These are phyloP conservation scores for Sebastolobus altivelis DNA, from an alignment of 2,797 vertebrate genomes.

Conservation along the genomic window DNA sequence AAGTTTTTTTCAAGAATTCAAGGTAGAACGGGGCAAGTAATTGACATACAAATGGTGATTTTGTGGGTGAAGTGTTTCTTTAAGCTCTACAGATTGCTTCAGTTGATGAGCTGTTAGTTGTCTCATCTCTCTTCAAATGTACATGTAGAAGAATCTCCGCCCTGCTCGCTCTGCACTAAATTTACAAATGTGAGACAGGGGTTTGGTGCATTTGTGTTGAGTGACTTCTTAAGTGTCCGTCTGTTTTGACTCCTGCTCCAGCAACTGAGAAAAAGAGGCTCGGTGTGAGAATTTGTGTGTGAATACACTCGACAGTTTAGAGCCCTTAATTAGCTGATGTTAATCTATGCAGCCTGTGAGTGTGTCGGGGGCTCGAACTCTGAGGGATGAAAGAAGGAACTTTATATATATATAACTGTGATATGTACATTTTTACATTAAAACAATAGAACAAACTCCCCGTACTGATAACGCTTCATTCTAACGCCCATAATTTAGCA, in stretches of 20 bases:
- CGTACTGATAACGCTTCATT: neutral
- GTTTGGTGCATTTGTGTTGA: neutral
- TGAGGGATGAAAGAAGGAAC: neutral
- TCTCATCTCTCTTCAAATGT: neutral
- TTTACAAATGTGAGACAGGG: neutral
- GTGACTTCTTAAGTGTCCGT: conserved; percentile 5
- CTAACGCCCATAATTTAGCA: neutral
- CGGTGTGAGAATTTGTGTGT: conserved; percentile 40
- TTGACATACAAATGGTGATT: neutral
- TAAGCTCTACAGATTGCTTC: neutral
- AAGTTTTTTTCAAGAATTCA: neutral
- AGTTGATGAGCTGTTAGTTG: neutral
- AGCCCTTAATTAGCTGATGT: conserved; percentile 47
- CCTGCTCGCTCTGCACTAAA: neutral
- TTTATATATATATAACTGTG: neutral
- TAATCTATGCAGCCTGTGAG: conserved; percentile 39
- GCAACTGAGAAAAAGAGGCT: neutral
- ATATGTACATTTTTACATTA: neutral
- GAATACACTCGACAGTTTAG: conserved; percentile 23
- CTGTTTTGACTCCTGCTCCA: conserved; percentile 1
- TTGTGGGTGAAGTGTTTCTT: neutral
- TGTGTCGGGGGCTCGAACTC: neutral
- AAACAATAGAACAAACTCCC: neutral
- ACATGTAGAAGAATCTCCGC: neutral
- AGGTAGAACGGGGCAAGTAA: accelerated